phyloP scores from a whole-genome alignment of 2,888 invertebrate species.

The Drosophila fulvimacula region DNA sequence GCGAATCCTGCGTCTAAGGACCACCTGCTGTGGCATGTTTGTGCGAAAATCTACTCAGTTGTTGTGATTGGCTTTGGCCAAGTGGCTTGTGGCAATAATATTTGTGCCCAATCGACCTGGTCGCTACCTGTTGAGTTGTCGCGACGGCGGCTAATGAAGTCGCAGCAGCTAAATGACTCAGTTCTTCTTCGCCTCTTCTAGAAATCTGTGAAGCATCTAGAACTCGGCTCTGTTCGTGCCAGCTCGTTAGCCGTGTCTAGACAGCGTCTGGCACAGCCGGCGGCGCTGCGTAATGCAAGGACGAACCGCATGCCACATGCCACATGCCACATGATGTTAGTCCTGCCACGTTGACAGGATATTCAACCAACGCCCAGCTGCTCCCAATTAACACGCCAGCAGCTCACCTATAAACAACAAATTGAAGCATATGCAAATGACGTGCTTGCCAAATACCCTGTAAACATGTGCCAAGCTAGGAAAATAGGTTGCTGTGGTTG shows the following conservation, averaged over 20 bases:
- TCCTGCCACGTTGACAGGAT: conserved; percentile 38
- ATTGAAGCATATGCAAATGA: background rate
- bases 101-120: conserved; percentile 47
- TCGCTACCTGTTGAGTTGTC: conserved; percentile 48
- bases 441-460: conserved; percentile 7
- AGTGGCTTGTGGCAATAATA: conserved; percentile 75
- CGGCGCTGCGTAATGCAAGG: conserved; percentile 61
- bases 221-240: background rate
- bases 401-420: conserved; percentile 29
- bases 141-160: conserved; percentile 56
- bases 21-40: conserved; percentile 72
- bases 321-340: conserved; percentile 14
- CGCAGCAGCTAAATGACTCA: conserved; percentile 68
- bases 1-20: conserved; percentile 32
- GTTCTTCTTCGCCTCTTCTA: conserved; percentile 15
- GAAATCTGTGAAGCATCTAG: conserved; percentile 29
- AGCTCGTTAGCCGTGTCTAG: conserved; percentile 65
- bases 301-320: conserved; percentile 9
- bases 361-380: conserved; percentile 55
- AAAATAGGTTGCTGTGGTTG: background rate
- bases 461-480: background rate
- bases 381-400: conserved; percentile 65
- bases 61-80: conserved; percentile 40
- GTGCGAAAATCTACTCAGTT: conserved; percentile 60
- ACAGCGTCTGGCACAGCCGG: conserved; percentile 37